Base-by-base conservation (phyloP, 2,113 vertebrate species). In the Himantopus leucocephalus region DNA sequence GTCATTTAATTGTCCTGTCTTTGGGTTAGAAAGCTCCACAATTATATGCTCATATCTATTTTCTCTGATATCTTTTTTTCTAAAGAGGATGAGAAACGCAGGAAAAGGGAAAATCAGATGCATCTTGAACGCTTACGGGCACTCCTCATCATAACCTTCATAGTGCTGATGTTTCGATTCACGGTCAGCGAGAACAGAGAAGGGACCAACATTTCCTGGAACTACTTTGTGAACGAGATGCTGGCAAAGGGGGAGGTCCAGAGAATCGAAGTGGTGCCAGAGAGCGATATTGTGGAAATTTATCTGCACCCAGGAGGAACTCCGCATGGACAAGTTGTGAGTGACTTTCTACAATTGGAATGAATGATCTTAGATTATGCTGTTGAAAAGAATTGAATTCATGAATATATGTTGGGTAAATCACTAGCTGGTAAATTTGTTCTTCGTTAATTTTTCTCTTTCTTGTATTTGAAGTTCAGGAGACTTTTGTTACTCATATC, bases 181-280 rank as follows among this genome's bases (percentile, higher is more conserved):
- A 99, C 83, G 96, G 95, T 22, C 94, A 98, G 29, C 84, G 98
- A 93, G 91, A 96, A 94, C 87, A 97, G 94, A 56, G 98, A 98
- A 0, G 98, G 98, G 0, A 98, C 98, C 39, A 99, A 85, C 98
- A 99, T 99, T 86, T 99, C 99, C 63, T 99, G 99, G 99, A 99
- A 98, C 10, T 99, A 99, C 96, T 99, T 99, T 95, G 98, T 99
- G 68, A 98, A 98, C 0, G 99, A 99, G 98, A 99, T 99, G 99
- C 96, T 99, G 97, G 98, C 99, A 4, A 99, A 99, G 94, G 99
- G 99, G 14, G 99, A 99, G 97, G 99, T 99, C 81, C 98, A 99
- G 37, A 98, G 99, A 2, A 98, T 99, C 5, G 99, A 99, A 88
- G 99, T 99, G 80, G 98, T 99, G 18, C 99, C 99, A 0, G 99